Base-by-base conservation (phyloP, 1,140 invertebrate species). In the Eciton burchellii region DNA sequence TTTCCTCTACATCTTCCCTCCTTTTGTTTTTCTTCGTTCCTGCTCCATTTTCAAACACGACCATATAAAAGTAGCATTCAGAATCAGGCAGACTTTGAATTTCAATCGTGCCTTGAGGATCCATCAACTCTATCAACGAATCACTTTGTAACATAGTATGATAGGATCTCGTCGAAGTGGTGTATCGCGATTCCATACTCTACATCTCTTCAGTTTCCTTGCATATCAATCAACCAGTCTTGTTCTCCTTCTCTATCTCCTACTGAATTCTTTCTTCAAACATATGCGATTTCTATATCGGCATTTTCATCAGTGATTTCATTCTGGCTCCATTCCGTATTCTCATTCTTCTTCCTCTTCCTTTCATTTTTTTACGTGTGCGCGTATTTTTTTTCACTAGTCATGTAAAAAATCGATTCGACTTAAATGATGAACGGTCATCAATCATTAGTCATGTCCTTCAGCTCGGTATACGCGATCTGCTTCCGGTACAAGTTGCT, bases 381-480 rank as follows among this genome's bases (percentile, higher is more conserved):
- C 43, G 24, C 19, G 54, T 45, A 60, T 63, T 21, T 70, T 16
- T 3, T 65, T 57, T 41, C 24, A 63, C 29, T 79, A 81, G 56
- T 84, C 66, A 77, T 52, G 82, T 83, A 73, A 77, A 16, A 47
- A 83, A 65, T 81, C 70, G 72, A 72, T 41, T 74, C 59, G 72
- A 72, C 83, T 84, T 89, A 82, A 19, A 70, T 56, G 35, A 82
- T 12, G 24, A 86, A 60, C 85, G 71, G 43, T 90, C 84, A 88
- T 94, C 92, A 93, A 91, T 94, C 93, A 85, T 93, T 93, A 89
- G 90, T 92, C 92, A 94, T 93, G 71, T 93, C 91, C 81, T 90
- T 94, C 5, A 94, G 86, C 70, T 94, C 93, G 56, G 93, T 94
- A 82, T 94, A 94, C 26, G 91, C 93, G 81, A 93, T 90, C 24